Conservation (phyloP, 1,140 invertebrate species). For the Hyphantria cunea region DNA sequence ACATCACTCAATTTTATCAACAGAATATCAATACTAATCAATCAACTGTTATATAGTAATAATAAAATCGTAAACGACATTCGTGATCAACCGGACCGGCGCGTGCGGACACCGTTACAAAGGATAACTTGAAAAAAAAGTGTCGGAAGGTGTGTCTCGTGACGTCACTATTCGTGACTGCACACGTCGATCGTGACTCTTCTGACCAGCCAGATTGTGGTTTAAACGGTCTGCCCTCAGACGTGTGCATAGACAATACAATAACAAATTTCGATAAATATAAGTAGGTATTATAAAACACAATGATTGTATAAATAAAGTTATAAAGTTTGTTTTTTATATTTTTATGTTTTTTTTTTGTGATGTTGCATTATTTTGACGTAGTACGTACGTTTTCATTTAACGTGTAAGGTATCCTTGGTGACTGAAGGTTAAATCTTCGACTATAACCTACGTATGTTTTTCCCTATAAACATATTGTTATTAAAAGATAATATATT, state of each 20-base stretch:
- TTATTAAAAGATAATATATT: no score
- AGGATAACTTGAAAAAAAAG: constrained; percentile 40
- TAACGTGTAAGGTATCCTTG: no score
- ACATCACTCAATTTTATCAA: constrained; percentile 25
- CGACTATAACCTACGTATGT: no score
- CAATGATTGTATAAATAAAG: no score
- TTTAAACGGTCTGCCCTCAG: constrained; percentile 32
- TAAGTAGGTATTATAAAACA: no score
- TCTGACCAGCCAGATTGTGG: constrained; percentile 54
- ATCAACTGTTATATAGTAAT: constrained; percentile 29
- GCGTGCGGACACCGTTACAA: constrained; percentile 39
- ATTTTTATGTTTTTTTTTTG: neutral
- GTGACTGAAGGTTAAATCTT: no score
- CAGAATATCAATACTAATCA: constrained; percentile 23
- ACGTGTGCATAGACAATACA: constrained; percentile 24
- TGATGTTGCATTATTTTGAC: no score
- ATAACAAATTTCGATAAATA: constrained; percentile 3
- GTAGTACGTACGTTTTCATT: neutral
- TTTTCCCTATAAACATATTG: no score
- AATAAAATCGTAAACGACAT: constrained; percentile 23
- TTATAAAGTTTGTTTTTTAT: neutral
- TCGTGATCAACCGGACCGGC: constrained; percentile 9
- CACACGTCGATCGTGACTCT: constrained; percentile 54
- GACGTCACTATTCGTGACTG: constrained; percentile 69
- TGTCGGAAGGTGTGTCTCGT: constrained; percentile 38